Evolutionary conservation across 2,113 vertebrate species (phyloP).

Genomic region (Urocolius indicus): DNA sequence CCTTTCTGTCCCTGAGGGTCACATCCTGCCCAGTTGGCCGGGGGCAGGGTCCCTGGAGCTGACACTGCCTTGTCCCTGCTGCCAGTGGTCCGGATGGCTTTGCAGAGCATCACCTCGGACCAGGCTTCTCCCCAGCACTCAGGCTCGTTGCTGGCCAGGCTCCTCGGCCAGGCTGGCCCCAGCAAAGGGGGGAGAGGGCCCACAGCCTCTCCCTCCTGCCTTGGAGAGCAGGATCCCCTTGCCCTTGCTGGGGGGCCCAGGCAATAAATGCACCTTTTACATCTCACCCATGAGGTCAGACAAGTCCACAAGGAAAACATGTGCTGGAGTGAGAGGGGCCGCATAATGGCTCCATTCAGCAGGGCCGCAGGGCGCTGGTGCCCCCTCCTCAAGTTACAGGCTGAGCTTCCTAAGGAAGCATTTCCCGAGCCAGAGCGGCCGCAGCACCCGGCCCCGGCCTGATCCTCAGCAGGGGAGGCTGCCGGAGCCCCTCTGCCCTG

Average conservation of each 20-base stretch:
- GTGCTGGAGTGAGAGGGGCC: background rate
- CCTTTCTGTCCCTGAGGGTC: background rate
- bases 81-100: background rate
- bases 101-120: background rate
- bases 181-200: background rate
- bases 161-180: background rate
- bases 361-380: constrained; percentile 31
- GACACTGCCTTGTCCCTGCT: background rate
- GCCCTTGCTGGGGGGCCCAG: background rate
- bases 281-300: constrained; percentile 41
- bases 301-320: constrained; percentile 51
- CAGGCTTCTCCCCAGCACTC: accelerated
- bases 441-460: background rate
- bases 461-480: background rate
- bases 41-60: background rate
- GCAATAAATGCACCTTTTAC: constrained; percentile 61
- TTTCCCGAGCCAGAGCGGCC: background rate
- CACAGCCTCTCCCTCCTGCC: background rate
- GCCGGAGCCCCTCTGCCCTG: background rate
- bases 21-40: background rate
- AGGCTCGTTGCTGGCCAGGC: background rate
- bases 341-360: constrained; percentile 68
- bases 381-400: constrained; percentile 72
- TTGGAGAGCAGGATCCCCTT: background rate
- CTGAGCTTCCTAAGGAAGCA: constrained; percentile 27